Percentiles rank a stretch among this genome's conserved stretches.
Conservation (phyloP, 2,113 vertebrate species). For the Siniperca chuatsi region DNA sequence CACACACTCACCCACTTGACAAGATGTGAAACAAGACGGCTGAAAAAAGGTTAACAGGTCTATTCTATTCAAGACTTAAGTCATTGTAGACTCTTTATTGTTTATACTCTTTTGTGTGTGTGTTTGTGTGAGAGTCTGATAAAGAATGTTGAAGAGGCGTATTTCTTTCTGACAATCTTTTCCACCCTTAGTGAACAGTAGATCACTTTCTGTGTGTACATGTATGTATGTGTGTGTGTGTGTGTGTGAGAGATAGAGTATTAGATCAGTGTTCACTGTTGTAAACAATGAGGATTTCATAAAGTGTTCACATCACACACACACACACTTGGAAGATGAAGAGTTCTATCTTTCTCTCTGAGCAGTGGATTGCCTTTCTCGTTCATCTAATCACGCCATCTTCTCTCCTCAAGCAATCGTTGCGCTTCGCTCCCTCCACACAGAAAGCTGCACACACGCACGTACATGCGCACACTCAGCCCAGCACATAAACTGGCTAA, state of each 20-base stretch:
- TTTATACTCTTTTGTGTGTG: neutral
- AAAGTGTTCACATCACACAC: constrained; percentile 63
- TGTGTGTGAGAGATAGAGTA: constrained; percentile 50
- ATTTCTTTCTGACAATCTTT: constrained; percentile 78
- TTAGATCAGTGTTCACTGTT: constrained; percentile 77
- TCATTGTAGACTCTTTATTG: constrained; percentile 30
- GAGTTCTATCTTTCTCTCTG: constrained; percentile 79
- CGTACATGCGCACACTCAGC: constrained; percentile 4
- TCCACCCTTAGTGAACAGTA: constrained; percentile 64
- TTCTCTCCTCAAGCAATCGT: constrained; percentile 83
- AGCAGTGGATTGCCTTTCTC: constrained; percentile 81
- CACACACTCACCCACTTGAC: constrained; percentile 13
- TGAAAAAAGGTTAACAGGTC: constrained; percentile 70
- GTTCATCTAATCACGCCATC: constrained; percentile 83
- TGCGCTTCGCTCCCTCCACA: constrained; percentile 66
- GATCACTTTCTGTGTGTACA: constrained; percentile 68
- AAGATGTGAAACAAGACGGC: constrained; percentile 69
- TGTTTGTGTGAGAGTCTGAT: constrained; percentile 59
- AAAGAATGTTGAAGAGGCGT: constrained; percentile 71
- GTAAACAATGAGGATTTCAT: constrained; percentile 79
- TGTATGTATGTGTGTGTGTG: constrained; percentile 40
- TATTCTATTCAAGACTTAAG: constrained; percentile 49
- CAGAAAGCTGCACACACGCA: constrained; percentile 39
- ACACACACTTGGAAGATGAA: constrained; percentile 70
- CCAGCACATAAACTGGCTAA: constrained; percentile 48